Evolutionary conservation across 2,113 vertebrate genomes (phyloP).

Genomic region (Eleginops maclovinus): DNA sequence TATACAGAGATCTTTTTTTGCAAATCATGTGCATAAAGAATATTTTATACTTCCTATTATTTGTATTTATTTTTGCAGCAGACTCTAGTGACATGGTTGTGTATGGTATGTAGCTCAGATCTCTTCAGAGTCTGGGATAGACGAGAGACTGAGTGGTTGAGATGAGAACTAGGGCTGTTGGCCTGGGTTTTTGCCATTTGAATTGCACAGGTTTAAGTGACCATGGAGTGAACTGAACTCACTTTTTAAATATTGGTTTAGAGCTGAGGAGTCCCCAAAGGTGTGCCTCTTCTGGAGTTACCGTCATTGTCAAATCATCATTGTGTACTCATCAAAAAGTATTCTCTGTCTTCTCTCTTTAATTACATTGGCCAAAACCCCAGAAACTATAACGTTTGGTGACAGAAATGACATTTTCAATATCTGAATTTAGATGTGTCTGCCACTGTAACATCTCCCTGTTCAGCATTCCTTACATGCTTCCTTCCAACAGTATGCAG

Average conservation of each 20-base stretch:
- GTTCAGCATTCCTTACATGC: constrained; percentile 27
- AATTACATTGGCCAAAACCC: not conserved
- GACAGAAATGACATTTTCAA: not conserved
- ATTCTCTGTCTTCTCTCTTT: constrained; percentile 19
- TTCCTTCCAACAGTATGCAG: constrained; percentile 53
- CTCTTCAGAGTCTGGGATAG: constrained; percentile 21
- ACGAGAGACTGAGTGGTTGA: constrained; percentile 28
- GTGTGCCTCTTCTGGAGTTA: constrained; percentile 30
- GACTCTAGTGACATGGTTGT: constrained; percentile 50
- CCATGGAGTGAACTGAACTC: constrained; percentile 55
- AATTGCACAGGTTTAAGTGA: constrained; percentile 72
- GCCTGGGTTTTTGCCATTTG: constrained; percentile 76
- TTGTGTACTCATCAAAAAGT: constrained; percentile 9
- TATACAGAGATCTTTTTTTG: constrained; percentile 49
- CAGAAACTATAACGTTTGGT: not conserved
- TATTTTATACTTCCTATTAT: constrained; percentile 75
- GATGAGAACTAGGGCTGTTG: constrained; percentile 60
- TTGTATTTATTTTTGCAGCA: constrained; percentile 54
- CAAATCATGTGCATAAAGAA: constrained; percentile 52
- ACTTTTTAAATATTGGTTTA: constrained; percentile 33
- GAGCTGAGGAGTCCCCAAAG: constrained; percentile 14
- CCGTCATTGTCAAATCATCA: not conserved
- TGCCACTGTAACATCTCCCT: not conserved
- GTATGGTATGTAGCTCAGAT: constrained; percentile 48
- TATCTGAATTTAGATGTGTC: not conserved